Percentiles rank a stretch among this genome's conserved stretches.
These are phyloP conservation scores for Sebastes steindachneri DNA, from an alignment of 2,797 vertebrate genomes.

Conservation along the genomic window DNA sequence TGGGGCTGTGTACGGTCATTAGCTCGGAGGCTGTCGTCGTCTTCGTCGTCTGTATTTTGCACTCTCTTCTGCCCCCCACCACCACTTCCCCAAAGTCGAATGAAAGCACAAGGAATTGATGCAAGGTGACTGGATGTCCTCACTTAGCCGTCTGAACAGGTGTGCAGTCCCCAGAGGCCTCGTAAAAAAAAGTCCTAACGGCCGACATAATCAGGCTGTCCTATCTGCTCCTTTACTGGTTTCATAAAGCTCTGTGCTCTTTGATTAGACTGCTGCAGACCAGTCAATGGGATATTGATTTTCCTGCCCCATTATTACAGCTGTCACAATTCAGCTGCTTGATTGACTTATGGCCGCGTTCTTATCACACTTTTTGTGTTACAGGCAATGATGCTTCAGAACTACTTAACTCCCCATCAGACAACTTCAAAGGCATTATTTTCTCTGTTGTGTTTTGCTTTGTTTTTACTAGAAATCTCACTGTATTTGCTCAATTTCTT, in stretches of 20 bases:
- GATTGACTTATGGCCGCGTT: conserved; percentile 80
- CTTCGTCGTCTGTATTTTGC: conserved; percentile 59
- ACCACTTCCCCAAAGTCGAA: conserved; percentile 60
- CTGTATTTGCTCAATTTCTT: conserved; percentile 22
- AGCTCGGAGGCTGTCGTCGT: conserved; percentile 32
- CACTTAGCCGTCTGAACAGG: conserved; percentile 71
- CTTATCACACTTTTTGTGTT: conserved; percentile 66
- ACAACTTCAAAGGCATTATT: conserved; percentile 33
- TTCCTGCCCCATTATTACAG: conserved; percentile 77
- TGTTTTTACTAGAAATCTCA: conserved; percentile 13
- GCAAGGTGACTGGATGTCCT: conserved; percentile 79
- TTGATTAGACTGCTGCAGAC: conserved; percentile 81
- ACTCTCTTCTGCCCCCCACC: conserved; percentile 22
- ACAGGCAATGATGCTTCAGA: conserved; percentile 63
- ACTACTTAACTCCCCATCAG: conserved; percentile 10
- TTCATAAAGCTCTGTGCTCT: conserved; percentile 71
- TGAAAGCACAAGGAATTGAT: conserved; percentile 82
- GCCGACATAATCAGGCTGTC: conserved; percentile 74
- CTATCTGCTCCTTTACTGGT: conserved; percentile 74
- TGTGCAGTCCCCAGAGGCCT: conserved; percentile 70
- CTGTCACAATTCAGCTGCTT: conserved; percentile 80
- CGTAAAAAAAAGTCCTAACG: conserved; percentile 60
- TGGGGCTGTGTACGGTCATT: conserved; percentile 59
- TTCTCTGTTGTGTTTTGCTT: conserved; percentile 34
- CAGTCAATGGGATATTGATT: conserved; percentile 86